Evolutionary conservation across 1,140 invertebrate species (phyloP).

Genomic region (Magallana ariakensis): DNA sequence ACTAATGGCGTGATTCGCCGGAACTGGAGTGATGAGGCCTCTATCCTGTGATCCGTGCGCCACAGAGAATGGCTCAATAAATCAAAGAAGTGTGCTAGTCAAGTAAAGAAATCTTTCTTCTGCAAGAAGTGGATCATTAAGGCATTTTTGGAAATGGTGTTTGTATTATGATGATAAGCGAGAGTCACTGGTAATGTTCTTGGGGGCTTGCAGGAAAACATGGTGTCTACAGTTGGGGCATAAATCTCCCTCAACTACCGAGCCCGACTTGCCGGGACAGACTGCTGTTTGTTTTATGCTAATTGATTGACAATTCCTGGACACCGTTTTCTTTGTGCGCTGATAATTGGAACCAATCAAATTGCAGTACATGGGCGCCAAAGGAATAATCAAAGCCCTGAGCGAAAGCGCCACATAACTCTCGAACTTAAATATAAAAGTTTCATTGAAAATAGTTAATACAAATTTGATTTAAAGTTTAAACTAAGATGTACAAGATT

Average conservation of each 20-base stretch:
- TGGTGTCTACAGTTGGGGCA: background rate
- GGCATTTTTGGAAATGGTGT: slow-evolving; percentile 16
- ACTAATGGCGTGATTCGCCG: background rate
- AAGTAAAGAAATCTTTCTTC: slow-evolving; percentile 21
- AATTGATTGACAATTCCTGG: slow-evolving; percentile 14
- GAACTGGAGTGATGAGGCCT: slow-evolving; percentile 11
- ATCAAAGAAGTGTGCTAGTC: slow-evolving; percentile 25
- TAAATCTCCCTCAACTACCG: background rate
- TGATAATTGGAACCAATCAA: slow-evolving; percentile 9
- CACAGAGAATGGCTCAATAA: background rate
- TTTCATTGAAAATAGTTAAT: too few species aligned
- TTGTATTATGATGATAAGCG: slow-evolving; percentile 21
- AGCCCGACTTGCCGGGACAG: background rate
- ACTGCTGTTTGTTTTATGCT: slow-evolving; percentile 24
- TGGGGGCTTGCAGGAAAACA: background rate
- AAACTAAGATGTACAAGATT: too few species aligned
- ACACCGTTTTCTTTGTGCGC: slow-evolving; percentile 16
- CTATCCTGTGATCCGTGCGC: background rate
- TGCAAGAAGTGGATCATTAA: slow-evolving; percentile 30
- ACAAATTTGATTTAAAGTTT: too few species aligned
- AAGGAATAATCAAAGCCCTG: background rate
- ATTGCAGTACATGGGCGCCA: slow-evolving; percentile 7
- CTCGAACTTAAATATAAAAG: too few species aligned
- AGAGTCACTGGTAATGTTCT: background rate
- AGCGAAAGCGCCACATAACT: too few species aligned